These are phyloP conservation scores for Dryadula phaetusa DNA, from an alignment of 2,888 invertebrate genomes.

Conservation along the genomic window DNA sequence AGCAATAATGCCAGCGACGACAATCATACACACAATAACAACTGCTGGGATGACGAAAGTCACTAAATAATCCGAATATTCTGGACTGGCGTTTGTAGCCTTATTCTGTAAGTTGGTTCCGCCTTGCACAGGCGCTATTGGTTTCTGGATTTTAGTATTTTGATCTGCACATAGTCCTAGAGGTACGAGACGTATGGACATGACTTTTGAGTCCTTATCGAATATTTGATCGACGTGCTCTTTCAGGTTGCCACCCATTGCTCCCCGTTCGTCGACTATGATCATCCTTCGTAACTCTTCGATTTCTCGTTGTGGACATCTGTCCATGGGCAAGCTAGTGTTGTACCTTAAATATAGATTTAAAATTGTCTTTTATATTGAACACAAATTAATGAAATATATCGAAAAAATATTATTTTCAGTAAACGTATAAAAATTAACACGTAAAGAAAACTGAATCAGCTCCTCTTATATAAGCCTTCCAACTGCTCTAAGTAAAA, in stretches of 20 bases:
- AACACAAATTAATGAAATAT: background rate
- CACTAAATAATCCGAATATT: slow-evolving; percentile 85
- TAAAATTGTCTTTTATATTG: background rate
- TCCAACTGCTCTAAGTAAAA: too few relatives aligned
- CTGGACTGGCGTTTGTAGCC: slow-evolving; percentile 55
- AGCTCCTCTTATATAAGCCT: too few relatives aligned
- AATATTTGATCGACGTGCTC: slow-evolving; percentile 87
- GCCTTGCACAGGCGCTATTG: slow-evolving; percentile 53
- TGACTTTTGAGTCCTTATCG: slow-evolving; percentile 89
- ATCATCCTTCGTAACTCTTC: slow-evolving; percentile 88
- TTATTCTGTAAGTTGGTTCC: slow-evolving; percentile 64
- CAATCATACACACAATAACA: slow-evolving; percentile 93
- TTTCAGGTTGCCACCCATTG: slow-evolving; percentile 64
- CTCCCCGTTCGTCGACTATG: slow-evolving; percentile 85
- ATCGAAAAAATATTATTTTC: too few relatives aligned
- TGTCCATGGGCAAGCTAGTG: slow-evolving; percentile 88
- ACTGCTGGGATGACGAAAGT: slow-evolving; percentile 96
- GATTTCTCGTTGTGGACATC: slow-evolving; percentile 92
- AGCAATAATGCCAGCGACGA: slow-evolving; percentile 94
- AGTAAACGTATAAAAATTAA: too few relatives aligned
- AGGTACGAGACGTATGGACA: slow-evolving; percentile 85
- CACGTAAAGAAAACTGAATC: too few relatives aligned
- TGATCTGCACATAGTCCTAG: slow-evolving; percentile 84
- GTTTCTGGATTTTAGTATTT: slow-evolving; percentile 68
- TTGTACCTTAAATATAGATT: slow-evolving; percentile 84